Conservation (phyloP, 2,797 vertebrate genomes). For the Otolemur crassicaudatus region DNA sequence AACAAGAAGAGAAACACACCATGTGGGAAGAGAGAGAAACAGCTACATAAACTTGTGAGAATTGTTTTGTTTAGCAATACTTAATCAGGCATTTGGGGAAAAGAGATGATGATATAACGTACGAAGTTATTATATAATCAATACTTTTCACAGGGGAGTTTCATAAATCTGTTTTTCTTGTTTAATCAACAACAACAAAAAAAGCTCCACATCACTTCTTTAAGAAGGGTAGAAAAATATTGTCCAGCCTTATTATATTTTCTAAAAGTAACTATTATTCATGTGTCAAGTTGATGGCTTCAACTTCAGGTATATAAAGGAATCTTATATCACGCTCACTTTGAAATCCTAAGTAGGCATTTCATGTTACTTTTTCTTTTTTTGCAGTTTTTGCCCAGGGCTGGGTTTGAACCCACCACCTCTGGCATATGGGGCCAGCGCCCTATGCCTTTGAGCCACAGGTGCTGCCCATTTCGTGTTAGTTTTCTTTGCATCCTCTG, state of each 20-base stretch:
- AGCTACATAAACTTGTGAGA: not conserved
- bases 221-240: slow-evolving; percentile 15
- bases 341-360: not conserved
- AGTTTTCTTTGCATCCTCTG: not conserved
- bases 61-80: not conserved
- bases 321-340: not conserved
- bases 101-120: not conserved
- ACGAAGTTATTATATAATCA: not conserved
- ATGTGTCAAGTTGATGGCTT: not conserved
- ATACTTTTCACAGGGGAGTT: not conserved
- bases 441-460: no score
- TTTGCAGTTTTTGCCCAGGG: no score
- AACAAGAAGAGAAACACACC: not conserved
- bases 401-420: no score
- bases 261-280: not conserved
- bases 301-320: not conserved
- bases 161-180: not conserved
- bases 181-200: not conserved
- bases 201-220: not conserved
- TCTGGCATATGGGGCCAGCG: no score
- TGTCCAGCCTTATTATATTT: not conserved
- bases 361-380: not conserved
- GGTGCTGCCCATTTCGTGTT: not conserved
- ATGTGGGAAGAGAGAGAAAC: not conserved
- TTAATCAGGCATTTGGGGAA: not conserved